Evolutionary conservation across 2,797 vertebrate species (phyloP), one percentile per base, ranked within the genome.

Genomic region (Peromyscus aztecus): DNA sequence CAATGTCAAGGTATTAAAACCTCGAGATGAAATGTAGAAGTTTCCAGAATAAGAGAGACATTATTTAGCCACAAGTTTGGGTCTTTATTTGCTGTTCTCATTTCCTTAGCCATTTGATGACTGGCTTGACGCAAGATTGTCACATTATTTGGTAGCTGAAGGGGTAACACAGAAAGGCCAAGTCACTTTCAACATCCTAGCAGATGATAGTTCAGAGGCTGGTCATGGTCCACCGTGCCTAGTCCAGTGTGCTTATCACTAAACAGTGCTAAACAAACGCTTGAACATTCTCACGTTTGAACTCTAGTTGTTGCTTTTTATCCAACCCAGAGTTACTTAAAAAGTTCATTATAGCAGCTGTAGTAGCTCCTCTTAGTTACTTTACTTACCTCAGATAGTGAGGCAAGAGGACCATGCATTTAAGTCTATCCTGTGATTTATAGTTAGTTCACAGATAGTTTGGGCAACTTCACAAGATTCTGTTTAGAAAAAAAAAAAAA

Each of bases 1-100:
- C 6, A 49, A 19, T 9, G 34, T 67, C 94, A n/a, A 93, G 80
- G 82, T 75, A 95, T 55, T 55, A 93, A 84, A 95, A 91, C n/a
- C 91, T 91, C 46, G 69, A 59, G 57, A 85, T 55, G 34, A 96
- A 94, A 89, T 75, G 16, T 29, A 94, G 94, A 80, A 31, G 69
- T 69, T 96, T 95, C 61, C 87, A 34, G 63, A 71, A 80, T 83
- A 71, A 80, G 6, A 91, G 29, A 82, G n/a, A 77, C 13, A 94
- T 91, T n/a, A 65, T 37, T 80, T 52, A 81, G n/a, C 55, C 37
- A 96, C 37, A 71, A 21, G 55, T 92, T 92, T 75, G 77, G 49
- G 13, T 69, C 21, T 84, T 6, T 5, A 69, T 34, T 90, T 84
- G 90, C 11, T 91, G 6, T 65, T 75, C 37, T 86, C 21, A 40